Percentiles rank a stretch among this genome's conserved stretches.
Conservation (phyloP, 2,113 vertebrate genomes). For the Tiliqua scincoides region DNA sequence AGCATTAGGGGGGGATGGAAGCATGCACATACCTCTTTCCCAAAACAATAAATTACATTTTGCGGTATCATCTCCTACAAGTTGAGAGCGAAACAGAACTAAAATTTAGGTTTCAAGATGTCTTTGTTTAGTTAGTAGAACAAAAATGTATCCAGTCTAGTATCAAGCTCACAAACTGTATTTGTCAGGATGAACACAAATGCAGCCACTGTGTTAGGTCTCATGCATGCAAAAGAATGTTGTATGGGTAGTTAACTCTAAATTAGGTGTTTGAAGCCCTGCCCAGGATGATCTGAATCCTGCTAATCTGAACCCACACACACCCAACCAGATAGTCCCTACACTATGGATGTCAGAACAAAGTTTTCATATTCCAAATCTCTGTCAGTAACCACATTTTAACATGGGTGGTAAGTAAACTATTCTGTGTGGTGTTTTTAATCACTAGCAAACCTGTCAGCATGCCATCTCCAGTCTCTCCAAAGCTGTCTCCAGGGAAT, state of each 20-base stretch:
- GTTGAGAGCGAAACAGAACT: background rate
- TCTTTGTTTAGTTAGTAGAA: background rate
- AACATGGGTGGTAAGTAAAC: background rate
- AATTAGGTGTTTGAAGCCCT: background rate
- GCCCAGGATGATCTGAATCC: background rate
- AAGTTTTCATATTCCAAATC: background rate
- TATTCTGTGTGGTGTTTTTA: background rate
- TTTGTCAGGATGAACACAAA: background rate
- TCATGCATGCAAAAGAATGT: background rate
- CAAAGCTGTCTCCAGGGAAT: constrained; percentile 95
- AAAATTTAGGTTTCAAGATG: background rate
- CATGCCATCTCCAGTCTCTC: constrained; percentile 97
- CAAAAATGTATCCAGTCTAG: background rate
- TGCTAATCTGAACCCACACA: background rate
- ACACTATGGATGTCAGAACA: background rate
- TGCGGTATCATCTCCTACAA: background rate
- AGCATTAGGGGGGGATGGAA: no score
- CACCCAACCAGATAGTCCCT: background rate
- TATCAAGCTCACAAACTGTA: background rate
- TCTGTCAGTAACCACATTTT: background rate
- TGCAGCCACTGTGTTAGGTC: background rate
- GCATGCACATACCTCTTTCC: no score
- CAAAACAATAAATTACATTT: no score
- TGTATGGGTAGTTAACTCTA: background rate
- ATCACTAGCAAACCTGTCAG: constrained; percentile 88